These are phyloP conservation scores for Channa argus DNA, from an alignment of 2,113 vertebrate genomes.

Conservation along the genomic window DNA sequence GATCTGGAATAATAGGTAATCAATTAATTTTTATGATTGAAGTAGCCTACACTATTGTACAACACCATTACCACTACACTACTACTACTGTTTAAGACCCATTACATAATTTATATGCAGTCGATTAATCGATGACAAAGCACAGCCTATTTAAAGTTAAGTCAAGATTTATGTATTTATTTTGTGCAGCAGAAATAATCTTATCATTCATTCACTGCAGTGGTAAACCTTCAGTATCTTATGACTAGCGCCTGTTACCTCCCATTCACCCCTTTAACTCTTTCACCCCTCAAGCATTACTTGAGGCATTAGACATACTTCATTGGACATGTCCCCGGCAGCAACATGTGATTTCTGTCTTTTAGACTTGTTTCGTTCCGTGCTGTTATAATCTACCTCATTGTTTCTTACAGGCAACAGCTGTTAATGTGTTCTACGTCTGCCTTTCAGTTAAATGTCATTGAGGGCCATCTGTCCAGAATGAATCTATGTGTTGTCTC, in stretches of 20 bases:
- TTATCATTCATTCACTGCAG: constrained; percentile 31
- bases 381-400: not conserved
- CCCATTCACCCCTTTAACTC: constrained; percentile 39
- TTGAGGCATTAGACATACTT: not conserved
- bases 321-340: not conserved
- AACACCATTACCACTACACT: no score
- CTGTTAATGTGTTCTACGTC: no score
- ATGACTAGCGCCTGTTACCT: constrained; percentile 70
- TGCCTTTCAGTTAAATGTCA: no score
- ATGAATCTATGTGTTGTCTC: no score
- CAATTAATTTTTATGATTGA: not conserved
- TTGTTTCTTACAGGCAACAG: not conserved
- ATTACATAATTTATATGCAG: not conserved
- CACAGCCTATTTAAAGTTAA: no score
- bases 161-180: no score
- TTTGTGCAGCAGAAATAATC: constrained; percentile 20
- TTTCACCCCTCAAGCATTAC: constrained; percentile 29
- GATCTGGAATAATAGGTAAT: constrained; percentile 93
- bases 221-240: constrained; percentile 57
- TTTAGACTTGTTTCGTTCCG: not conserved
- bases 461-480: not conserved
- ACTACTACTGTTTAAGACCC: no score
- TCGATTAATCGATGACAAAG: not conserved
- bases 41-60: no score
- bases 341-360: not conserved